Evolutionary conservation across 35 echinoderm and acorn worm genomes (phyloP).

Genomic region (Holothuria glaberrima): DNA sequence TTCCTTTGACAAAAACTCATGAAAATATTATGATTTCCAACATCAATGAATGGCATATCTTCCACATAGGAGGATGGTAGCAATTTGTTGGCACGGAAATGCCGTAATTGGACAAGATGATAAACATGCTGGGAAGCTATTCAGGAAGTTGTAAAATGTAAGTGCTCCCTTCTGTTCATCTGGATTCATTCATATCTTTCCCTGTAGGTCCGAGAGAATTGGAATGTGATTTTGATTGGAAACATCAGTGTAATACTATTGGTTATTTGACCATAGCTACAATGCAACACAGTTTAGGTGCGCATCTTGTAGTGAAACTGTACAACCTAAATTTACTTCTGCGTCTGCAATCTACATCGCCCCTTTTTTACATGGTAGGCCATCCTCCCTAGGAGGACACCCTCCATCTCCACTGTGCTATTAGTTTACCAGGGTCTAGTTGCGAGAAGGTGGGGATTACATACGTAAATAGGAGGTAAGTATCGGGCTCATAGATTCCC

Average conservation of each 20-base stretch:
- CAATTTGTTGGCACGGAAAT: conserved; percentile 20
- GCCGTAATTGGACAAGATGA: conserved; percentile 5
- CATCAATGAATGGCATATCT: no score
- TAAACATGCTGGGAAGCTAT: not conserved
- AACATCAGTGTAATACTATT: not conserved
- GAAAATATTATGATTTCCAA: no score
- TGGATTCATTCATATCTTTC: conserved; percentile 3
- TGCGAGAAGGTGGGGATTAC: no score
- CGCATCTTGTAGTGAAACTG: not conserved
- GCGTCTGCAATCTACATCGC: no score
- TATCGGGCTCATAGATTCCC: no score
- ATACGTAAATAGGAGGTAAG: no score
- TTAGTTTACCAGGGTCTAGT: no score
- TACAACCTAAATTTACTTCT: no score
- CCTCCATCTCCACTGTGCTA: no score
- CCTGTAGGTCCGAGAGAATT: not conserved
- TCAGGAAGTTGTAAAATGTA: conserved; percentile 32
- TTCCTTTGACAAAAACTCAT: no score
- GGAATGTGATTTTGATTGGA: conserved; percentile 34
- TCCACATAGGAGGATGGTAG: not conserved
- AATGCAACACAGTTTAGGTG: not conserved
- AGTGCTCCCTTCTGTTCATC: not conserved
- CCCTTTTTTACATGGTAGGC: no score
- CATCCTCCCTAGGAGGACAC: no score
- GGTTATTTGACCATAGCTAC: not conserved